Percentiles rank a stretch among this genome's conserved stretches.
Evolutionary conservation across 2,113 vertebrate genomes (phyloP).

Genomic region (Oryzias celebensis): DNA sequence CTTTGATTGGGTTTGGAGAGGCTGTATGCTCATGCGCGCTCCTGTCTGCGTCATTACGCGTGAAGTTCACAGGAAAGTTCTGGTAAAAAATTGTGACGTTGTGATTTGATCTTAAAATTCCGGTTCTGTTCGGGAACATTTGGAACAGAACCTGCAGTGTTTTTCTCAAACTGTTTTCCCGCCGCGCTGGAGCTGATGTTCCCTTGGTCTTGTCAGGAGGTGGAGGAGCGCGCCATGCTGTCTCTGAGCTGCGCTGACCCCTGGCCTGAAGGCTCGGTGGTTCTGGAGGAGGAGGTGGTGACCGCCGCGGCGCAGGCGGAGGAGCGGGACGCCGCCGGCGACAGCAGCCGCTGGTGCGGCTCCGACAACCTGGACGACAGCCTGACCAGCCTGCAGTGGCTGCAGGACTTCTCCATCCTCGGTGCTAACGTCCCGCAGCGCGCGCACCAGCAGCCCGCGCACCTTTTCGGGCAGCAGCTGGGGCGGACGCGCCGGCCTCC

Average conservation of each 20-base stretch:
- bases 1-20: neutral
- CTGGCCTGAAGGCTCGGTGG: slow-evolving; percentile 76
- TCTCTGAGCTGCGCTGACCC: slow-evolving; percentile 71
- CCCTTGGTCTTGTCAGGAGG: slow-evolving; percentile 47
- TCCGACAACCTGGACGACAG: slow-evolving; percentile 85
- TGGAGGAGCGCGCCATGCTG: slow-evolving; percentile 65
- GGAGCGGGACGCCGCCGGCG: slow-evolving; percentile 66
- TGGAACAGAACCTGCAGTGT: no score
- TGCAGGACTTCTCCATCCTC: slow-evolving; percentile 91
- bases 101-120: no score
- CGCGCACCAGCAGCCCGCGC: slow-evolving; percentile 56
- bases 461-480: slow-evolving; percentile 75
- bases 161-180: no score
- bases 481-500: slow-evolving; percentile 81
- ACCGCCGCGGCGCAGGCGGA: slow-evolving; percentile 69
- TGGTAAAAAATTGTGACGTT: neutral
- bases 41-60: neutral
- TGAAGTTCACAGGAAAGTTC: slow-evolving; percentile 29
- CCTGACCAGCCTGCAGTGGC: slow-evolving; percentile 93
- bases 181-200: slow-evolving; percentile 15
- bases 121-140: no score
- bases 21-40: neutral
- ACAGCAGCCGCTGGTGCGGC: slow-evolving; percentile 59
- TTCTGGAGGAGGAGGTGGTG: slow-evolving; percentile 72
- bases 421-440: slow-evolving; percentile 74